These are phyloP conservation scores for Orestias chungarensis DNA, from an alignment of 2,797 vertebrate species.

Conservation along the genomic window DNA sequence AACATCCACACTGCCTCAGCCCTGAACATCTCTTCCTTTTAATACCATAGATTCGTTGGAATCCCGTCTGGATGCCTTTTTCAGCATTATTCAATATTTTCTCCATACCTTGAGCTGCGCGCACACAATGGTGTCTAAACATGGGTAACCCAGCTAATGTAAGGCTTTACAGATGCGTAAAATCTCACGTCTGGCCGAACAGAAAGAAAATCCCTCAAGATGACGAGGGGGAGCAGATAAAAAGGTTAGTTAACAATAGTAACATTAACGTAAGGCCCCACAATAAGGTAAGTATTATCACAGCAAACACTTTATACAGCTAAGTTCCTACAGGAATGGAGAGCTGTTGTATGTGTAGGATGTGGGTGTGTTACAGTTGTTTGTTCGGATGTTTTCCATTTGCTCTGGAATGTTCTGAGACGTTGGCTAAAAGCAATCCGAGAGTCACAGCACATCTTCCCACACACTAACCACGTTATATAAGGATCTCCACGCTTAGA, in stretches of 20 bases:
- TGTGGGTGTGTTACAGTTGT: constrained; percentile 58
- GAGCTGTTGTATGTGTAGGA: constrained; percentile 33
- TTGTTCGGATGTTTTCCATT: constrained; percentile 74
- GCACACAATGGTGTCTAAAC: constrained; percentile 13
- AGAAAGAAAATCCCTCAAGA: constrained; percentile 17
- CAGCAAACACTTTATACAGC: background rate
- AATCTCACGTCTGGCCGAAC: constrained; percentile 25
- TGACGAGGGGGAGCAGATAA: constrained; percentile 16
- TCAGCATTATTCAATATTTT: constrained; percentile 6
- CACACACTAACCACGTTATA: constrained; percentile 17
- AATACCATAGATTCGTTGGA: constrained; percentile 9
- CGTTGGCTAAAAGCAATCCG: constrained; percentile 38
- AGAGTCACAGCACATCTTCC: constrained; percentile 32
- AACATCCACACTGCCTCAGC: background rate
- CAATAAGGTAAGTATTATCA: background rate
- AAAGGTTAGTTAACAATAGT: background rate
- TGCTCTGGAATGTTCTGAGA: constrained; percentile 72
- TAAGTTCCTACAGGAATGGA: background rate
- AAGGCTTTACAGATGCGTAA: constrained; percentile 44
- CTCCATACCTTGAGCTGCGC: constrained; percentile 24
- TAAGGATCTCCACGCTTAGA: constrained; percentile 9
- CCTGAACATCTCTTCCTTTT: constrained; percentile 10
- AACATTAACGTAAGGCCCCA: background rate
- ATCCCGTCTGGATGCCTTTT: constrained; percentile 37
- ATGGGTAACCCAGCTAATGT: constrained; percentile 42